Evolutionary conservation across 2,888 invertebrate genomes (phyloP).

Genomic region (Heliconius charithonia): DNA sequence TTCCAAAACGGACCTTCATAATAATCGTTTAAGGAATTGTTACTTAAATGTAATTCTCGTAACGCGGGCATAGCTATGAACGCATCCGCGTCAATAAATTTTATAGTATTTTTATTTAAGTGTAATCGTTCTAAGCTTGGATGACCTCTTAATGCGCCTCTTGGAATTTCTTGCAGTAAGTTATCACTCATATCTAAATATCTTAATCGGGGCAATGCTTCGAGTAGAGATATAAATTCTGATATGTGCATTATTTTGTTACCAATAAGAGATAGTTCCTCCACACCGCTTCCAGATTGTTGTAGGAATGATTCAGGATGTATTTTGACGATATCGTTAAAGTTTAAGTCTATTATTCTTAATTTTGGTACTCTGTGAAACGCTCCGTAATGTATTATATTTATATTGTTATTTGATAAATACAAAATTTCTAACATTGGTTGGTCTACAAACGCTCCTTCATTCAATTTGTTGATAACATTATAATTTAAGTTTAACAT

Average conservation of each 20-base stretch:
- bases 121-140: constrained; percentile 91
- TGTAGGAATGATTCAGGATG: constrained; percentile 93
- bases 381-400: constrained; percentile 90
- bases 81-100: constrained; percentile 89
- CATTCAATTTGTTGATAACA: constrained; percentile 87
- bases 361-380: constrained; percentile 91
- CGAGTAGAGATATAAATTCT: constrained; percentile 89
- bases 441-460: constrained; percentile 91
- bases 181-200: constrained; percentile 92
- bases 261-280: constrained; percentile 89
- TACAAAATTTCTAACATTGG: constrained; percentile 87
- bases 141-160: constrained; percentile 91
- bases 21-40: constrained; percentile 91
- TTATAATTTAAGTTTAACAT: constrained; percentile 89
- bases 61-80: constrained; percentile 93
- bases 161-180: constrained; percentile 89
- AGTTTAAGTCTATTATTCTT: constrained; percentile 89
- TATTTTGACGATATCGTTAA: constrained; percentile 89
- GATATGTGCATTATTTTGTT: constrained; percentile 90
- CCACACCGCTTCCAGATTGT: constrained; percentile 88
- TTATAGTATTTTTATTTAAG: constrained; percentile 90
- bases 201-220: constrained; percentile 89
- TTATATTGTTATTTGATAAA: constrained; percentile 88
- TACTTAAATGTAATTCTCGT: constrained; percentile 90
- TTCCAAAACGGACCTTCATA: constrained; percentile 92